phyloP scores from a whole-genome alignment of 2,888 invertebrate genomes.

The Coelinius sp. region DNA sequence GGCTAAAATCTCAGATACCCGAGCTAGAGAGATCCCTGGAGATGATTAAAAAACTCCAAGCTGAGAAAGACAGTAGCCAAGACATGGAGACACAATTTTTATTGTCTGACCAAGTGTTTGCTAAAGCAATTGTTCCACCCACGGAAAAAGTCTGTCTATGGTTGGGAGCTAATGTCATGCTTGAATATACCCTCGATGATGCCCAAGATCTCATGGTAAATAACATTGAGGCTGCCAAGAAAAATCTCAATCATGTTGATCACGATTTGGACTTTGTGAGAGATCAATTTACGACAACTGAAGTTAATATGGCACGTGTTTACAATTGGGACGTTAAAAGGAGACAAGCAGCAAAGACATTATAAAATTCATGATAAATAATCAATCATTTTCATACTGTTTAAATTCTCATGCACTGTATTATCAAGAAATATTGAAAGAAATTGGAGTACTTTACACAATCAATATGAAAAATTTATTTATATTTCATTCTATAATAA shows the following conservation, averaged over 20 bases:
- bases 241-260: slow-evolving; percentile 87
- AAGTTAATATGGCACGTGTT: slow-evolving; percentile 99
- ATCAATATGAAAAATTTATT: slow-evolving; percentile 11
- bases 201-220: slow-evolving; percentile 87
- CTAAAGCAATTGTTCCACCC: slow-evolving; percentile 88
- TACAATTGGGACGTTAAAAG: slow-evolving; percentile 98
- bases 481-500: slow-evolving; percentile 14
- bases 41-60: slow-evolving; percentile 90
- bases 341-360: slow-evolving; percentile 81
- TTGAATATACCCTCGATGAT: slow-evolving; percentile 94
- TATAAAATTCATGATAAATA: slow-evolving; percentile 40
- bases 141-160: slow-evolving; percentile 90
- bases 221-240: slow-evolving; percentile 87
- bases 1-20: slow-evolving; percentile 93
- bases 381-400: not conserved
- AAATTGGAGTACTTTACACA: not conserved
- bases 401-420: not conserved
- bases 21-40: slow-evolving; percentile 92
- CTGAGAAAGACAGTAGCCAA: slow-evolving; percentile 78
- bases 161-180: slow-evolving; percentile 95
- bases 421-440: slow-evolving; percentile 2
- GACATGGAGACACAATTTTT: slow-evolving; percentile 91
- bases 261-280: slow-evolving; percentile 95
- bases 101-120: slow-evolving; percentile 89
- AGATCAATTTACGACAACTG: slow-evolving; percentile 97